phyloP scores from a whole-genome alignment of 2,888 invertebrate genomes.

The Amblyjoppa proteus region DNA sequence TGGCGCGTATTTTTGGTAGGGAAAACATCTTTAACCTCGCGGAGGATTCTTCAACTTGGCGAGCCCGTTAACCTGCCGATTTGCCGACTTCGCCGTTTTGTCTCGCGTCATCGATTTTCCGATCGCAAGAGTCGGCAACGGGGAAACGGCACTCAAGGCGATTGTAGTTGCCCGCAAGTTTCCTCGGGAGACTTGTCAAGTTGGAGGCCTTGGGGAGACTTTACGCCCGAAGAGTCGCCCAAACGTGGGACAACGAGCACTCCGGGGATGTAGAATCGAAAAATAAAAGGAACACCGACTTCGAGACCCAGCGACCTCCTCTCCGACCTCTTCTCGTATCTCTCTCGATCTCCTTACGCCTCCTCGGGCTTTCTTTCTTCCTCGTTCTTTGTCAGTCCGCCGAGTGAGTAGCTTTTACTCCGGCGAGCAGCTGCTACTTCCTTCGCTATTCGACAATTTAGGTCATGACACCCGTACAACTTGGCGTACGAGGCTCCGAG shows the following conservation, averaged over 20 bases:
- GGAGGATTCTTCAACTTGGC: background rate
- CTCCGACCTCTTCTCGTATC: background rate
- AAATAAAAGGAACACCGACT: conserved; percentile 72
- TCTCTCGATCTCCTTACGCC: conserved; percentile 40
- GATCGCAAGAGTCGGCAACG: conserved; percentile 3
- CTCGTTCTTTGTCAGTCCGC: conserved; percentile 32
- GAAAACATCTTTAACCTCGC: background rate
- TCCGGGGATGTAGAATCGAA: conserved; percentile 71
- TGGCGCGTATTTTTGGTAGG: background rate
- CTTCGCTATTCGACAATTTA: conserved; percentile 27
- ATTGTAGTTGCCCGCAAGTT: conserved; percentile 18
- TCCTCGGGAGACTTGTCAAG: background rate
- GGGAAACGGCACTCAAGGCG: background rate
- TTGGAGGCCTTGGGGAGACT: conserved; percentile 4
- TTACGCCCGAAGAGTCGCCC: conserved; percentile 18
- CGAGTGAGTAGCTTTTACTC: conserved; percentile 6
- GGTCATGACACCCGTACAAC: background rate
- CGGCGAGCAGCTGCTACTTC: conserved; percentile 16
- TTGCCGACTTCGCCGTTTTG: background rate
- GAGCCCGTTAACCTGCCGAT: background rate
- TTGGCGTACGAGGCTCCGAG: background rate
- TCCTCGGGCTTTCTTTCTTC: conserved; percentile 54
- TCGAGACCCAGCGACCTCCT: conserved; percentile 63
- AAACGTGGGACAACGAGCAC: conserved; percentile 7
- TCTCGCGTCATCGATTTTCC: conserved; percentile 25